These are phyloP conservation scores for Aphrophora alni DNA, from an alignment of 2,888 invertebrate genomes.

Conservation along the genomic window DNA sequence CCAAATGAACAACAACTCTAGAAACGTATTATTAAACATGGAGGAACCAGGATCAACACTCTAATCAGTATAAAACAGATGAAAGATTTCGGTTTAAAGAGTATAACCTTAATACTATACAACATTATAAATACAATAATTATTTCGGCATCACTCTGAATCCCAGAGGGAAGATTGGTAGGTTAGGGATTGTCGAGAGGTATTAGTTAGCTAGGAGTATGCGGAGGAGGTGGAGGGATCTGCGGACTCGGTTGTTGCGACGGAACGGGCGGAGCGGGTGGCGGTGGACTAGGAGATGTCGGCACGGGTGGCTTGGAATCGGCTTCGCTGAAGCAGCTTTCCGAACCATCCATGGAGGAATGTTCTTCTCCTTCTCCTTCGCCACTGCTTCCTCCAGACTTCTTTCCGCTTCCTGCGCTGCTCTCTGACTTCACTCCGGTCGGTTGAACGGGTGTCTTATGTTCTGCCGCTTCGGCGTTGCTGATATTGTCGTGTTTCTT, in stretches of 20 bases:
- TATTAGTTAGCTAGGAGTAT: not conserved
- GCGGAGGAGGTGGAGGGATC: conserved; percentile 4
- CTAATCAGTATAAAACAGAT: not conserved
- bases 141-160: not conserved
- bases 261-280: conserved; percentile 10
- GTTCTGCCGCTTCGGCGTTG: conserved; percentile 86
- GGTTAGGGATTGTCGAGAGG: not conserved
- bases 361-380: conserved; percentile 45
- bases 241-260: not conserved
- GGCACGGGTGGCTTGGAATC: conserved; percentile 40
- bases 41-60: not conserved
- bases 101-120: not conserved
- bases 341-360: conserved; percentile 48
- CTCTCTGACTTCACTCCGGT: conserved; percentile 15
- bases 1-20: too few species aligned
- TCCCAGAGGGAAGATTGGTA: not conserved
- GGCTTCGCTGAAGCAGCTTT: conserved; percentile 49
- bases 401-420: conserved; percentile 25
- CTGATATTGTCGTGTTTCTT: conserved; percentile 94
- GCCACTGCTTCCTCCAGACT: conserved; percentile 42
- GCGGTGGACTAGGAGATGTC: conserved; percentile 22
- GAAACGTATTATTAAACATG: not conserved
- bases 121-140: not conserved
- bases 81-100: not conserved
- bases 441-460: conserved; percentile 61